Percentiles rank a stretch among this genome's conserved stretches.
Evolutionary conservation across 2,888 invertebrate species (phyloP).

Genomic region (Artemia sp.): DNA sequence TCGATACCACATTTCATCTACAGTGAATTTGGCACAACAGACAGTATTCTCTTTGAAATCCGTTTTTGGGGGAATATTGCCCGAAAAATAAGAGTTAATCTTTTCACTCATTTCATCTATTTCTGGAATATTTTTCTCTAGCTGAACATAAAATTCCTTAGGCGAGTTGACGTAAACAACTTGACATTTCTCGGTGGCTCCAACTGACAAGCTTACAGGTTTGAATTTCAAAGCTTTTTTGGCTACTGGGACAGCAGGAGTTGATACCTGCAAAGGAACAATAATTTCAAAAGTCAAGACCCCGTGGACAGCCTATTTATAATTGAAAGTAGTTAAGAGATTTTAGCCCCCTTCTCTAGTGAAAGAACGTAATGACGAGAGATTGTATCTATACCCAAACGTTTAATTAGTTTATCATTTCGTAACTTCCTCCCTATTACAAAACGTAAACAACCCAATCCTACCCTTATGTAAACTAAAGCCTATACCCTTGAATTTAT

Average conservation of each 20-base stretch:
- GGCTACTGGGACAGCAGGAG: background rate
- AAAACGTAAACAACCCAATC: too few species aligned
- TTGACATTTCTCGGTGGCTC: slow-evolving; percentile 17
- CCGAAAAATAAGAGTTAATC: slow-evolving; percentile 3
- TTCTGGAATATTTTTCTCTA: slow-evolving; percentile 15
- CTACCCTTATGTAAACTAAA: too few species aligned
- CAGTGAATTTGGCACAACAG: slow-evolving; percentile 20
- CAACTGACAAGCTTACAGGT: slow-evolving; percentile 9
- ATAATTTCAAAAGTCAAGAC: too few species aligned
- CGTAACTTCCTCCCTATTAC: too few species aligned
- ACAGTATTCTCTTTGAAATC: slow-evolving; percentile 15
- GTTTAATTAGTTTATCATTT: too few species aligned
- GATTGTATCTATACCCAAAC: too few species aligned
- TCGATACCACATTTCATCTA: slow-evolving; percentile 21
- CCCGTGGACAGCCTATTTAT: too few species aligned
- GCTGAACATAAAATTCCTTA: slow-evolving; percentile 20
- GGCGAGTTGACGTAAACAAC: slow-evolving; percentile 18
- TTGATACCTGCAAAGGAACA: background rate
- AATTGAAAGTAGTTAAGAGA: too few species aligned
- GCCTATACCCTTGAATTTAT: too few species aligned
- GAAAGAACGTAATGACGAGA: too few species aligned
- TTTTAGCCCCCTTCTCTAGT: too few species aligned
- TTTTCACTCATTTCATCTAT: slow-evolving; percentile 20
- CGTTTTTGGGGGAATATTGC: background rate
- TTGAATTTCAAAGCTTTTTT: background rate